phyloP scores from a whole-genome alignment of 2,888 invertebrate species.

The Thecocarcelia acutangulata region DNA sequence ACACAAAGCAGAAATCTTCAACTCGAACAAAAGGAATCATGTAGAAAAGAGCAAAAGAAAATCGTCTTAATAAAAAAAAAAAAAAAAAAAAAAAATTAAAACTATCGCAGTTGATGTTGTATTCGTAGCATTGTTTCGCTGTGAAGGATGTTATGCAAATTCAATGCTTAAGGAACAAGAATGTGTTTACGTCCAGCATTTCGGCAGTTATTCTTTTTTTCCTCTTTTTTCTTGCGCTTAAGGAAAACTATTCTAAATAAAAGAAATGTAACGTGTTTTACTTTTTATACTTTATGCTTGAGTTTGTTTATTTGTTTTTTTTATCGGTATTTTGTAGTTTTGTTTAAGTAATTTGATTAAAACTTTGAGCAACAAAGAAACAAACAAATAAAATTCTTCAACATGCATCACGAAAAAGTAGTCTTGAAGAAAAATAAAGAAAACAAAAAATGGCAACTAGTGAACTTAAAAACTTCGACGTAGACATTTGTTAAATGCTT shows the following conservation, averaged over 20 bases:
- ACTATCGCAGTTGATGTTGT: constrained; percentile 40
- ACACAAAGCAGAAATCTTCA: constrained; percentile 18
- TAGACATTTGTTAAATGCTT: constrained; percentile 63
- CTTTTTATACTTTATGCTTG: constrained; percentile 15
- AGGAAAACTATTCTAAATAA: constrained; percentile 61
- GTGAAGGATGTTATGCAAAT: constrained; percentile 69
- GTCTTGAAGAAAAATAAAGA: constrained; percentile 23
- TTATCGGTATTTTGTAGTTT: constrained; percentile 57
- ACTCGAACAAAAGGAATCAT: constrained; percentile 56
- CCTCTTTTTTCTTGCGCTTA: background rate
- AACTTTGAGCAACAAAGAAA: constrained; percentile 42
- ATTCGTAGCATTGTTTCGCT: constrained; percentile 48
- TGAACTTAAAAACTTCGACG: constrained; percentile 64
- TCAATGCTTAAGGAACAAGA: constrained; percentile 38
- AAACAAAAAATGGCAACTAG: constrained; percentile 43
- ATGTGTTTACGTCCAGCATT: constrained; percentile 12
- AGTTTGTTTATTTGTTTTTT: constrained; percentile 25
- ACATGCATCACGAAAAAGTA: constrained; percentile 64
- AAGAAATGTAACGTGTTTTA: constrained; percentile 56
- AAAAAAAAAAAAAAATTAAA: constrained; percentile 15
- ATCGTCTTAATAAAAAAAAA: constrained; percentile 7
- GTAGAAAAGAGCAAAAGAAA: constrained; percentile 22
- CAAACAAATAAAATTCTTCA: constrained; percentile 24
- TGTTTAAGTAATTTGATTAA: constrained; percentile 66
- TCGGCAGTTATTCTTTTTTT: constrained; percentile 38